phyloP scores from a whole-genome alignment of 2,113 vertebrate genomes.

The Siphamia tubifer region DNA sequence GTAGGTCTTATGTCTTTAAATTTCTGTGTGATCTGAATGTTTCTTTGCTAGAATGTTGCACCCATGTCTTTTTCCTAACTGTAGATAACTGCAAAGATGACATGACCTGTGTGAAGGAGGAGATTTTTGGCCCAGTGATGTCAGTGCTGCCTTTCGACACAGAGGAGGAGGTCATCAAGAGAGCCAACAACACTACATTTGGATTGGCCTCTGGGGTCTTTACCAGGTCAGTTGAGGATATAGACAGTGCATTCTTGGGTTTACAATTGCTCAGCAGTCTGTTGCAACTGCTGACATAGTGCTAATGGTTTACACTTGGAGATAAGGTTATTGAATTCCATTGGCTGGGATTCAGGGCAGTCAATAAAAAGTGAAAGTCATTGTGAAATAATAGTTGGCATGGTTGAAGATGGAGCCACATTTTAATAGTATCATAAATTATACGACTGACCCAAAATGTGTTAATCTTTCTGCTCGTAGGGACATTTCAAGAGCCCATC shows the following conservation, averaged over 20 bases:
- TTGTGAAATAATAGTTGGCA: too few species aligned
- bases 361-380: too few species aligned
- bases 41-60: neutral
- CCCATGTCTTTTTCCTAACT: neutral
- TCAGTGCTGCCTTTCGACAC: conserved; percentile 92
- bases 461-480: conserved; percentile 61
- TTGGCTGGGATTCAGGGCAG: too few species aligned
- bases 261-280: neutral
- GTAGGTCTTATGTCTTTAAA: conserved; percentile 69
- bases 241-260: neutral
- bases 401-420: too few species aligned
- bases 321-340: too few species aligned
- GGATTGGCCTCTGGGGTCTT: conserved; percentile 94
- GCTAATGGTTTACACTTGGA: neutral
- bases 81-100: conserved; percentile 91
- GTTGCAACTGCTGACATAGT: neutral
- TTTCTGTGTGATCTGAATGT: neutral
- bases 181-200: conserved; percentile 90
- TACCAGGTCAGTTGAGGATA: conserved; percentile 85
- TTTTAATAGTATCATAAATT: too few species aligned
- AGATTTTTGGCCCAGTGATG: conserved; percentile 98
- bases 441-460: too few species aligned
- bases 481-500: conserved; percentile 92
- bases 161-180: conserved; percentile 88
- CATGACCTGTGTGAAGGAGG: conserved; percentile 94